phyloP scores from a whole-genome alignment of 2,888 invertebrate genomes.

The Dilophus febrilis region DNA sequence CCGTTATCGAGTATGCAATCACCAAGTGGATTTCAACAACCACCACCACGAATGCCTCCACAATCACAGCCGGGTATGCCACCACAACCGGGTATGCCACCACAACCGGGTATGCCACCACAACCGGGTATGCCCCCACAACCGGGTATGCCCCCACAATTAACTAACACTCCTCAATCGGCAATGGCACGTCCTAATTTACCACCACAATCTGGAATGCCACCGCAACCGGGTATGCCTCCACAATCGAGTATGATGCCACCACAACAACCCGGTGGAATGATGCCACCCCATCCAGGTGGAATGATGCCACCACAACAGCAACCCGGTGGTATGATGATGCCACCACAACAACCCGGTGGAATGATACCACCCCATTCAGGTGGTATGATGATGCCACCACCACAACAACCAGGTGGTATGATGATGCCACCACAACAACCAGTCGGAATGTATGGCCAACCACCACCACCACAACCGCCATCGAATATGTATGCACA shows the following conservation, averaged over 20 bases:
- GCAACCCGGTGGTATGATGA: constrained; percentile 17
- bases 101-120: constrained; percentile 6
- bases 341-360: constrained; percentile 16
- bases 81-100: constrained; percentile 7
- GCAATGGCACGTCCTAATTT: not conserved
- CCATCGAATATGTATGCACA: constrained; percentile 6
- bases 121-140: constrained; percentile 11
- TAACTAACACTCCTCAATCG: constrained; percentile 6
- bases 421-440: constrained; percentile 11
- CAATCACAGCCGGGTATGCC: constrained; percentile 10
- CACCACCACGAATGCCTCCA: constrained; percentile 11
- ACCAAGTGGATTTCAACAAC: constrained; percentile 5
- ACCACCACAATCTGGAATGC: not conserved
- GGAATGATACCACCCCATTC: constrained; percentile 11
- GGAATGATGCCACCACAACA: constrained; percentile 17
- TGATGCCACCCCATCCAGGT: constrained; percentile 15
- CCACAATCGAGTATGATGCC: constrained; percentile 16
- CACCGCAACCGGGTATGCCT: constrained; percentile 6
- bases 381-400: constrained; percentile 15
- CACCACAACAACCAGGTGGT: constrained; percentile 12
- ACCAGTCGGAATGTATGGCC: too few relatives aligned
- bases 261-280: constrained; percentile 15
- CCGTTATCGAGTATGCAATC: constrained; percentile 6
- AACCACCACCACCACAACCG: constrained; percentile 13
- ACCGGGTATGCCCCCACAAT: constrained; percentile 2